Conservation (phyloP, 30 jellyfish, hydroid and myxozoan species). For the Hydra vulgaris region DNA sequence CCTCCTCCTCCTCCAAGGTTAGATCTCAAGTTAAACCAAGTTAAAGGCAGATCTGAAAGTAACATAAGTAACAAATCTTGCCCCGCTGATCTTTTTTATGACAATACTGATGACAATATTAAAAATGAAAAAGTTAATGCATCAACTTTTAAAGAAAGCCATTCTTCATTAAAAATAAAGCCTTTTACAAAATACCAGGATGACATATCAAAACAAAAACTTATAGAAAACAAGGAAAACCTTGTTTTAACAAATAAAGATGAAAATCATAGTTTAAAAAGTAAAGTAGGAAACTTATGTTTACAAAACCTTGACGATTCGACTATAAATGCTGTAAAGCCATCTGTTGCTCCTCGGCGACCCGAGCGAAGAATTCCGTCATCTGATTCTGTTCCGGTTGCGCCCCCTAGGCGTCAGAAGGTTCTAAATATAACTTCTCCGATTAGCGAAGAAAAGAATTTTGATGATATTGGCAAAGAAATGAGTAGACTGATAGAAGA, state of each 20-base stretch:
- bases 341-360: neutral
- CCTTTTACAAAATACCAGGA: constrained; percentile 12
- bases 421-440: neutral
- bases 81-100: neutral
- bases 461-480: constrained; percentile 28
- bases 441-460: neutral
- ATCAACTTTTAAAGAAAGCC: neutral
- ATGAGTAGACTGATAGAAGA: constrained; percentile 20
- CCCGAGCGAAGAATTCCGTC: constrained; percentile 2
- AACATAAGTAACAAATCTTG: neutral
- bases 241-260: neutral
- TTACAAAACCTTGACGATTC: neutral
- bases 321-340: neutral
- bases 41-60: neutral
- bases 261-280: neutral
- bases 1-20: constrained; percentile 19
- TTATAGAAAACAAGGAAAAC: constrained; percentile 2
- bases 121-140: neutral
- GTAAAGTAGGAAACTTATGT: neutral
- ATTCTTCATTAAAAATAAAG: constrained; percentile 17
- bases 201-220: neutral
- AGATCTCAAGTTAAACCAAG: neutral
- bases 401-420: constrained; percentile 13
- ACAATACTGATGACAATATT: neutral
- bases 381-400: neutral